phyloP scores from a whole-genome alignment of 1,140 invertebrate species.

The Chionoecetes opilio region DNA sequence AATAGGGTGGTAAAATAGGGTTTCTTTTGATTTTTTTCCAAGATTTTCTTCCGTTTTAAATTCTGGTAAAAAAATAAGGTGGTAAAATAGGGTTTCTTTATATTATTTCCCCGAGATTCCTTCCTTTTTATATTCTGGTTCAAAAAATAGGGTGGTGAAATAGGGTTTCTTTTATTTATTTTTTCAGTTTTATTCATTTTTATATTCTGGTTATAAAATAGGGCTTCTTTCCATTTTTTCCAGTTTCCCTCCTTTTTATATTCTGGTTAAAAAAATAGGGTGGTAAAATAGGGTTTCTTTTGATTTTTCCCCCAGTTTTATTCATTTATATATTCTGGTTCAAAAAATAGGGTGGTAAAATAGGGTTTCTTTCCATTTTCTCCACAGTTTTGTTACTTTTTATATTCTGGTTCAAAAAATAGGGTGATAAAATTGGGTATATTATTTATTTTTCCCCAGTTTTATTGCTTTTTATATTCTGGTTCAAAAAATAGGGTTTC shows the following conservation, averaged over 20 bases:
- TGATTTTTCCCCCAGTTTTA: neutral
- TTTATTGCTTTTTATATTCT: neutral
- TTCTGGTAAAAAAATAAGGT: too few relatives aligned
- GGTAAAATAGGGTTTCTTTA: too few relatives aligned
- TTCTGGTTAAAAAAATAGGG: too few relatives aligned
- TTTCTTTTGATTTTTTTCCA: neutral
- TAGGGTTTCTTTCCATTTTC: neutral
- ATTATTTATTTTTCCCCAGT: neutral
- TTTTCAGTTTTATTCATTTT: neutral
- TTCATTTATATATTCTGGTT: neutral
- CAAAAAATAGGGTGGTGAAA: too few relatives aligned
- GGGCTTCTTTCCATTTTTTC: neutral
- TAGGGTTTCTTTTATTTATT: neutral
- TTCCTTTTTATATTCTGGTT: neutral
- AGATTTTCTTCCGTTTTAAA: neutral
- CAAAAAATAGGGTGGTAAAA: too few relatives aligned
- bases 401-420: too few relatives aligned
- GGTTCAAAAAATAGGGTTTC: too few relatives aligned
- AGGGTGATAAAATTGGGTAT: too few relatives aligned
- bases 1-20: too few relatives aligned
- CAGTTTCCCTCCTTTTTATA: neutral
- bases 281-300: too few relatives aligned
- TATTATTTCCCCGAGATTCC: neutral
- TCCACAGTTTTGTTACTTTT: neutral
- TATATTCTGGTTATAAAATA: neutral